Evolutionary conservation across 2,797 vertebrate genomes (phyloP).

Genomic region (Chromobotia macracanthus): DNA sequence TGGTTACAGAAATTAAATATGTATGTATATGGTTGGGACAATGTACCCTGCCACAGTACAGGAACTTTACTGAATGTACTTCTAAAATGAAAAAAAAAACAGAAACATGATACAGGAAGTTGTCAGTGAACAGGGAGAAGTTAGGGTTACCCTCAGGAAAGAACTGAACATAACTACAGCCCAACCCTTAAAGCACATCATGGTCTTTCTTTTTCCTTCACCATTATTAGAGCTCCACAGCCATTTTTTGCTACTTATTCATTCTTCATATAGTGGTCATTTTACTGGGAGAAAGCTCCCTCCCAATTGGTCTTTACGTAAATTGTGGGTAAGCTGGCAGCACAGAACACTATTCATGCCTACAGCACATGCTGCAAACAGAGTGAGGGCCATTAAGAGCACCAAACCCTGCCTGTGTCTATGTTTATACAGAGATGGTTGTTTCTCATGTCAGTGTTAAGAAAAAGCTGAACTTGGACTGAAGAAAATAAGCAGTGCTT

Average conservation of each 20-base stretch:
- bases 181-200: constrained; percentile 5
- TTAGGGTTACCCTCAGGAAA: background rate
- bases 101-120: constrained; percentile 4
- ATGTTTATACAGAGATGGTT: constrained; percentile 19
- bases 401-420: constrained; percentile 7
- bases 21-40: background rate
- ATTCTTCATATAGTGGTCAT: constrained; percentile 13
- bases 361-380: constrained; percentile 27
- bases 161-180: constrained; percentile 2
- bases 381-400: constrained; percentile 15
- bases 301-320: background rate
- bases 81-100: constrained; percentile 5
- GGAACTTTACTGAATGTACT: background rate
- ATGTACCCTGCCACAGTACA: background rate
- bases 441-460: constrained; percentile 30
- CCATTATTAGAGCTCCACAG: constrained; percentile 20
- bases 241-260: background rate
- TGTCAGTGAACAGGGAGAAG: background rate
- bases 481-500: background rate
- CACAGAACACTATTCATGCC: constrained; percentile 36
- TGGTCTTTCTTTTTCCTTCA: background rate
- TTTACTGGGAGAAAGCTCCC: constrained; percentile 4
- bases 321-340: constrained; percentile 19
- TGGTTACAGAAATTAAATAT: constrained; percentile 4
- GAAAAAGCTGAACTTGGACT: background rate